These are phyloP conservation scores for Oscarella lobularis DNA, from an alignment of 37 sponge, comb jelly and placozoan genomes.

Conservation along the genomic window DNA sequence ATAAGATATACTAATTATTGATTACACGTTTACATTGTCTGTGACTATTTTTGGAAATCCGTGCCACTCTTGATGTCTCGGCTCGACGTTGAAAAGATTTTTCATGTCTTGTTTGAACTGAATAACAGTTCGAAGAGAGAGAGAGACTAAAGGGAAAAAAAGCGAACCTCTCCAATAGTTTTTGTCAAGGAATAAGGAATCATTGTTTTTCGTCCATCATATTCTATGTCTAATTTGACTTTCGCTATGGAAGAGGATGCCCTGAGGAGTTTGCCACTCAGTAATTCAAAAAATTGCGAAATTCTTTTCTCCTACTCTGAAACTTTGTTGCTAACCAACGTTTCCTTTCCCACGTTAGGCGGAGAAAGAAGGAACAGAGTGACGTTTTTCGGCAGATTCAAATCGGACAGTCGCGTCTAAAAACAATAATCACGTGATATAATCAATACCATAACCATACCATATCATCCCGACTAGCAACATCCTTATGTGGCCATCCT, in stretches of 20 bases:
- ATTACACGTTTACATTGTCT: no score
- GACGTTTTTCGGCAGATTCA: not conserved
- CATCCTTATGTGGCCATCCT: not conserved
- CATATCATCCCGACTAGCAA: not conserved
- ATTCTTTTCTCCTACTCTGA: no score
- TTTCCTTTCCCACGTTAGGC: no score
- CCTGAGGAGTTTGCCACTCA: no score
- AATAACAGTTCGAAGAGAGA: no score
- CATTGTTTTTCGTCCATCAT: not conserved
- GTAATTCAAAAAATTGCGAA: no score
- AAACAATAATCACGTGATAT: not conserved
- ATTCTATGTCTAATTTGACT: not conserved
- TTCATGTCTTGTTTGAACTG: slow-evolving; percentile 3
- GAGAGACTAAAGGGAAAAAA: no score
- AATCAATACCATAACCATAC: not conserved
- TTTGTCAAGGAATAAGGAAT: not conserved
- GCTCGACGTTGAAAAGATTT: not conserved
- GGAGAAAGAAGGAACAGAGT: not conserved
- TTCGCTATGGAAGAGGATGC: not conserved
- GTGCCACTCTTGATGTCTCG: not conserved
- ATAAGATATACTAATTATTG: no score
- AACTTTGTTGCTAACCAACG: no score
- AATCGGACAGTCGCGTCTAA: not conserved
- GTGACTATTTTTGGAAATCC: no score
- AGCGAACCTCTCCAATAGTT: not conserved